Base-by-base conservation (phyloP, 2,113 vertebrate species). In the Propithecus coquereli region DNA sequence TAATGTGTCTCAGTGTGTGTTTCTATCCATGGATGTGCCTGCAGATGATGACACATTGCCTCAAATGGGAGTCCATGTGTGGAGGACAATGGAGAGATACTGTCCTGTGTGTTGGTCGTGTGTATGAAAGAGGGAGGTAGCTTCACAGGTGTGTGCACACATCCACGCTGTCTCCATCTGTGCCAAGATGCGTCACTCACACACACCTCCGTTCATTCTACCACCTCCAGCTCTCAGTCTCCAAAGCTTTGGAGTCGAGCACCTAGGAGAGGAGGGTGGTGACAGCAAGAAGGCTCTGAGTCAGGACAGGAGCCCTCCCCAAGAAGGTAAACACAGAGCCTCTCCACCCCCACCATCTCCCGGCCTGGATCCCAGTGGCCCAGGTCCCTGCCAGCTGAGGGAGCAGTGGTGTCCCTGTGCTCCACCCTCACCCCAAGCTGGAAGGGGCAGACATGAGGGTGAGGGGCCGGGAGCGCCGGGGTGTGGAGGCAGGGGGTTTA, bases 401-500 rank as follows among this genome's bases (percentile, higher is more conserved):
- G 66, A 59, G n/a, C 66, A 71, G 80, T 8, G 22, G 18, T 30
- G 34, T 90, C 43, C 94, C 84, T 45, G 47, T 57, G 81, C 77
- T 57, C 79, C 89, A 63, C 50, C 82, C 80, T 91, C 74, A 54
- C 59, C 63, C 50, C 52, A 61, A 70, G 90, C 91, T 82, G 71
- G 81, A 65, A 94, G 66, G 96, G 65, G 77, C 1, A 90, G 96
- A 89, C 52, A 77, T 87, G 57, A 91, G 81, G 70, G 47, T 37
- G 74, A 97, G 95, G 94, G 95, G 94, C 93, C 3, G 34, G 87
- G 94, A 94, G 89, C 81, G 63, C 94, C 95, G 96, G 95, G 96
- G 97, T 1, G 27, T 95, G 96, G 97, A 97, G 90, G 54, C 59
- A 81, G 94, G 94, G 96, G 97, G 71, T 90, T 94, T 95, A 97